Base-by-base conservation (phyloP, 2,888 invertebrate genomes). In the Caenorhabditis japonica region DNA sequence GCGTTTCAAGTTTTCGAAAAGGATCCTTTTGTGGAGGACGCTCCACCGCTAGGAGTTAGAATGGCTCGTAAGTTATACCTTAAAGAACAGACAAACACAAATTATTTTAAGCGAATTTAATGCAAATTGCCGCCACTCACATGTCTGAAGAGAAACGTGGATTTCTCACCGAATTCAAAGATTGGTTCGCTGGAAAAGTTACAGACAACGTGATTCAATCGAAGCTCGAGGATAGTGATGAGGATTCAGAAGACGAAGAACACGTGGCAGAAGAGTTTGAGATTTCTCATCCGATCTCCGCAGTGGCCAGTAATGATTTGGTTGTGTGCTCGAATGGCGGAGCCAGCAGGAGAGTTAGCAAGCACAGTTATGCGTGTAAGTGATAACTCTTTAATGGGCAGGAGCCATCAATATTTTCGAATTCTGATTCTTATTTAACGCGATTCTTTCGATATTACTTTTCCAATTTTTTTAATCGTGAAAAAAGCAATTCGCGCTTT, bases 21-120 rank as follows among this genome's bases (percentile, higher is more conserved):
- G 10, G 84, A 85, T 34, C 73, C 64, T 3, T 61, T 80, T 13
- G 58, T 60, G 7, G 85, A 85, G 34, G 84, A 85, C 62, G 79
- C 82, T 1, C 81, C 78, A 23, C 85, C 85, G 2, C 76, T 85
- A 25, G 83, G 83, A 43, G 70, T 84, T 46, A 80, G 80, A 51
- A 84, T 83, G 80, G 76, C 83, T 47, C 81, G 76, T 77, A 41
- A 56, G 60, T 53, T 19, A 46, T 39, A 4, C 47, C 1, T 12
- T 34, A 5, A 15, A 21, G 17, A 1, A 7, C 12, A 21, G 19
- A 10, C 27, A 1, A 5, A 27, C 10, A 0, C 4, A 15, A 7
- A 13, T 44, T 17, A 34, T 13, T 39, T 64, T 7, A 5, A 59
- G 68, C 68, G 0, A 59, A 68, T 21, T 34, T 68, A 10, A 68